Conservation (phyloP, 2,888 invertebrate species). For the Loripinus fragilis region DNA sequence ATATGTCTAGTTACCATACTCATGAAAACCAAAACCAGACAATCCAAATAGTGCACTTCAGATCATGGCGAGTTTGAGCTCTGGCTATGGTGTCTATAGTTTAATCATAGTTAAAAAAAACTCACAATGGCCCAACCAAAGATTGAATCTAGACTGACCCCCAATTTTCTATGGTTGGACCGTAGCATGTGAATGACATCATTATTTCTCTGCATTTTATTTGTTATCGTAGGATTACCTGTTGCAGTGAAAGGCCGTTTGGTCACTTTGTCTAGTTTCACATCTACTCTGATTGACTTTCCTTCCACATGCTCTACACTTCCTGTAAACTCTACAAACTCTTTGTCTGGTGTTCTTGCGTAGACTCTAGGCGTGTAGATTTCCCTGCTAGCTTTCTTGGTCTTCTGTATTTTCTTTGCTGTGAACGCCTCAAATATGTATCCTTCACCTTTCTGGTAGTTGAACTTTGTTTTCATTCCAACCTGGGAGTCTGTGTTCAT, state of each 20-base stretch:
- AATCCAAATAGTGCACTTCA: no score
- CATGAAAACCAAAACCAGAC: no score
- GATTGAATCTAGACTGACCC: no score
- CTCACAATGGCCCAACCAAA: no score
- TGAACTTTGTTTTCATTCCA: conserved; percentile 58
- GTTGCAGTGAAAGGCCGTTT: conserved; percentile 62
- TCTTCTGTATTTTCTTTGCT: conserved; percentile 40
- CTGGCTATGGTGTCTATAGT: no score
- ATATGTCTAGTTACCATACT: no score
- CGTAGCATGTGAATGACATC: no score
- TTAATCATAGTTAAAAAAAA: no score
- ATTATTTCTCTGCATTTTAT: no score
- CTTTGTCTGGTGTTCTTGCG: conserved; percentile 61
- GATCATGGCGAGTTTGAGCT: no score
- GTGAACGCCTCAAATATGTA: conserved; percentile 62
- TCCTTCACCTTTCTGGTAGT: conserved; percentile 52
- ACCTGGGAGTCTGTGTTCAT: conserved; percentile 61
- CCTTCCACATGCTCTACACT: conserved; percentile 55
- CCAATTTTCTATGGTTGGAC: no score
- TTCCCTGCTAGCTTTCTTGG: conserved; percentile 27
- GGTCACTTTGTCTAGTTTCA: conserved; percentile 59
- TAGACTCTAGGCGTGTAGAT: conserved; percentile 58
- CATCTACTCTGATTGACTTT: conserved; percentile 55
- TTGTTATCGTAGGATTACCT: no score
- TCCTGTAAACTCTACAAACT: conserved; percentile 59